Base-by-base conservation (phyloP, 35 echinoderm and acorn worm genomes). In the Apostichopus parvimensis region DNA sequence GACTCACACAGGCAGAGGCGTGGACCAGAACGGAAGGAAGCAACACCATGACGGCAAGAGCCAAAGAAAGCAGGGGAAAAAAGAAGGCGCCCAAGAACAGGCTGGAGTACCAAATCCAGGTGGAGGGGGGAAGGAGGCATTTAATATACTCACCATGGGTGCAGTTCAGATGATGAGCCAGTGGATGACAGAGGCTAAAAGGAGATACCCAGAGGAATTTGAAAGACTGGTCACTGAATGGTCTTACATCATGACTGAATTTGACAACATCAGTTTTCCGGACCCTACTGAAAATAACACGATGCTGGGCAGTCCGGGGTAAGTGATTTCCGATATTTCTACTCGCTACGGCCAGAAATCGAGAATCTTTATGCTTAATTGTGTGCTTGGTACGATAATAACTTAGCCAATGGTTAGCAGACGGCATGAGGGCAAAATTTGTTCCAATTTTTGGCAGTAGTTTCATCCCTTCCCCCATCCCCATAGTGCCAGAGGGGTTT, bases 201-300 rank as follows among this genome's bases (percentile, higher is more conserved):
- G 53, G 7, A 34, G 79, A 13, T 82, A 82, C 79, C 79, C 79
- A 4, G 79, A 57, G 79, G 79, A 82, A 34, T 82, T 82, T 82
- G 45, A 45, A 55, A 45, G 54, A 82, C 79, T 82, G 22, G 55
- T 55, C 7, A 82, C 45, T 6, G 79, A 82, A 57, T 82, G 79
- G 79, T 17, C 13, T 10, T 17, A 56, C 45, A 82, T 82, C 52
- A 82, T 82, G 79, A 15, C n/a, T 2, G 53, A 82, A 7, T 82
- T 82, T 14, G 79, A 82, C 15, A 82, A 82, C 55, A 56, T 82
- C 17, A 82, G 79, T 82, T 68, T 68, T 68, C 52, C 55, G 24
- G 79, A 55, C 34, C 6, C 79, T 13, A 14, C 14, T 11, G 15
- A 82, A 34, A 78, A 21, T 34, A 45, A 45, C 34, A 45, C 34